These are phyloP conservation scores for Nomia melanderi DNA, from an alignment of 1,140 invertebrate genomes.

Conservation along the genomic window DNA sequence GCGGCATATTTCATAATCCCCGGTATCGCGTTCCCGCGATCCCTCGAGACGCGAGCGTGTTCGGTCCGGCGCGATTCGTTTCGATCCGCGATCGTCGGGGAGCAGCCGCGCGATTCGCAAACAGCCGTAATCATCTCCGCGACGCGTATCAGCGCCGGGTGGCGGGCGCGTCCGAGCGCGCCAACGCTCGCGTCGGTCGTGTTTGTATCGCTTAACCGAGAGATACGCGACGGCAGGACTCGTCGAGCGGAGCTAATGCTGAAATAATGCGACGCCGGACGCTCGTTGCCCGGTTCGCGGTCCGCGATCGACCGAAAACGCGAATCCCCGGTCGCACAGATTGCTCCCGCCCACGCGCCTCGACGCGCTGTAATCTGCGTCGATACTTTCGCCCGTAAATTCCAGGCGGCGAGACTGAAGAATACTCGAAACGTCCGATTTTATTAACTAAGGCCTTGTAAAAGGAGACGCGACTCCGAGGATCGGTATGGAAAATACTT, in stretches of 20 bases:
- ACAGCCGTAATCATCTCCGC: constrained; percentile 63
- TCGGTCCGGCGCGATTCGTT: too few relatives aligned
- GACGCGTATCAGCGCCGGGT: constrained; percentile 47
- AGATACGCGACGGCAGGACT: constrained; percentile 44
- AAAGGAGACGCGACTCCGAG: too few relatives aligned
- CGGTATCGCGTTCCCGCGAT: neutral
- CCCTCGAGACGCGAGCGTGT: neutral
- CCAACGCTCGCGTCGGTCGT: constrained; percentile 15
- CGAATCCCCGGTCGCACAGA: neutral
- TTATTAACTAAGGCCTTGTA: too few relatives aligned
- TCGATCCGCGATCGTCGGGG: too few relatives aligned
- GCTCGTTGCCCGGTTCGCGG: constrained; percentile 10
- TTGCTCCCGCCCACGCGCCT: neutral
- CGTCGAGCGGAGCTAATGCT: constrained; percentile 59
- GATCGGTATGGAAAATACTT: too few relatives aligned
- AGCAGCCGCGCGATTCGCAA: constrained; percentile 64
- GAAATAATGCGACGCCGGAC: constrained; percentile 64
- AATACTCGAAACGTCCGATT: too few relatives aligned
- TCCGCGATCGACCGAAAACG: constrained; percentile 28
- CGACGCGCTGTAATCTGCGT: neutral
- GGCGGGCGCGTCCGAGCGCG: neutral
- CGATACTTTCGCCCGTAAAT: neutral
- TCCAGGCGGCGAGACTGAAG: too few relatives aligned
- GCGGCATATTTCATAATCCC: constrained; percentile 4
- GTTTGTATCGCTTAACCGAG: constrained; percentile 64